Evolutionary conservation across 2,888 invertebrate genomes (phyloP).

Genomic region (Cephonodes hylas): DNA sequence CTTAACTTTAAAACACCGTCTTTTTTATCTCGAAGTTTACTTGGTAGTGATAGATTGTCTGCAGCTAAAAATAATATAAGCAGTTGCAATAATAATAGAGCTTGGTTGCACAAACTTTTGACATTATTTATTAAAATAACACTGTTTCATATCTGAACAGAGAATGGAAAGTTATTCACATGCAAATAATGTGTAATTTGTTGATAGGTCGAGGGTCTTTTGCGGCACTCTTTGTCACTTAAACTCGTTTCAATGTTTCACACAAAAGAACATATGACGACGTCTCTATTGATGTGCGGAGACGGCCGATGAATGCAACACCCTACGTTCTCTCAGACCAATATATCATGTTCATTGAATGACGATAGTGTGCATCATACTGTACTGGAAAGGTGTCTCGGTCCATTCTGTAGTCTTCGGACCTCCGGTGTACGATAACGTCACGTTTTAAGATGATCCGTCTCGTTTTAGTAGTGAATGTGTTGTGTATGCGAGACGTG

Average conservation of each 20-base stretch:
- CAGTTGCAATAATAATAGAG: constrained; percentile 34
- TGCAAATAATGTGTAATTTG: constrained; percentile 79
- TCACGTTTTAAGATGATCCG: background rate
- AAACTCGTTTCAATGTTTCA: constrained; percentile 63
- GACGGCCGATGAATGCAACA: constrained; percentile 47
- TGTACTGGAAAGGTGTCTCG: constrained; percentile 19
- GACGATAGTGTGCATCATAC: constrained; percentile 35
- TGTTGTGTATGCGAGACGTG: constrained; percentile 1
- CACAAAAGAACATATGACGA: constrained; percentile 72
- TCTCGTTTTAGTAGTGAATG: background rate
- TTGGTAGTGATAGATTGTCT: background rate
- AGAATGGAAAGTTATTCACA: constrained; percentile 61
- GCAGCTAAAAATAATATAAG: background rate
- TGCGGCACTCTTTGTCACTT: constrained; percentile 71
- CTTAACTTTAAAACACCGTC: background rate
- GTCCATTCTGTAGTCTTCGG: background rate
- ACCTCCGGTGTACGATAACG: background rate
- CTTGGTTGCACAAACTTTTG: constrained; percentile 50
- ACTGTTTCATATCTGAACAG: constrained; percentile 59
- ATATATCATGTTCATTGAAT: constrained; percentile 62
- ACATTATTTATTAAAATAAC: constrained; percentile 66
- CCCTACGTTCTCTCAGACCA: constrained; percentile 53
- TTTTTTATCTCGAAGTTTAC: background rate
- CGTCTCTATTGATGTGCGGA: constrained; percentile 62
- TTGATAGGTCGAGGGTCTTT: constrained; percentile 78